Evolutionary conservation across 2,797 vertebrate genomes (phyloP).

Genomic region (Alcedo quadribrachys): DNA sequence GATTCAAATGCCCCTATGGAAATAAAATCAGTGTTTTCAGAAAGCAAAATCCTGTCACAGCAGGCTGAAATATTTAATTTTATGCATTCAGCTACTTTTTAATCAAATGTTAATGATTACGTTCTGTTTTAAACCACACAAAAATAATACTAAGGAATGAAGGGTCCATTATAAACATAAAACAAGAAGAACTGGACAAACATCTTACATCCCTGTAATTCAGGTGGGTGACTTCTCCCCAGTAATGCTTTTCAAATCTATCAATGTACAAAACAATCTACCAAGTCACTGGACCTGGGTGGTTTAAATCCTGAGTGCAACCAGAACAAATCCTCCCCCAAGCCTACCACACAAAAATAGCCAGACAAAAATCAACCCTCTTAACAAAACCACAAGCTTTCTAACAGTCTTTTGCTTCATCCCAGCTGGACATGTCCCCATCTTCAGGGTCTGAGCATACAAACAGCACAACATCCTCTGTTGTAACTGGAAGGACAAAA

Average conservation of each 20-base stretch:
- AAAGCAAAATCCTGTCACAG: neutral
- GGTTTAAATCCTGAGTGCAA: neutral
- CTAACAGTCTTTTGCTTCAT: neutral
- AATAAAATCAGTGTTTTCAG: neutral
- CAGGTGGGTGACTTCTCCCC: neutral
- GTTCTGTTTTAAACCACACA: neutral
- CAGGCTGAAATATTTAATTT: neutral
- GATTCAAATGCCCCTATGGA: neutral
- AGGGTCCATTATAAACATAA: neutral
- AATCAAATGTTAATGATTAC: neutral
- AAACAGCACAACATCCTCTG: neutral
- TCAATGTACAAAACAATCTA: neutral
- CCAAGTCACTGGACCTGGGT: neutral
- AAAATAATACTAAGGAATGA: neutral
- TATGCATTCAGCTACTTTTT: neutral
- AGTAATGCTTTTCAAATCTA: neutral
- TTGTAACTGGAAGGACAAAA: neutral
- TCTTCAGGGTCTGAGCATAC: accelerated
- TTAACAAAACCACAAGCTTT: neutral
- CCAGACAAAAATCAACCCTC: neutral
- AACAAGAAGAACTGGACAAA: neutral
- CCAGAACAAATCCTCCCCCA: neutral
- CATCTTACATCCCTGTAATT: neutral
- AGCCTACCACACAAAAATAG: neutral
- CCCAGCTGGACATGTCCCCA: neutral